Evolutionary conservation across 2,113 vertebrate genomes (phyloP), one percentile per base, ranked within the genome.

Genomic region (rabbit (Oryctolagus cuniculus)): DNA sequence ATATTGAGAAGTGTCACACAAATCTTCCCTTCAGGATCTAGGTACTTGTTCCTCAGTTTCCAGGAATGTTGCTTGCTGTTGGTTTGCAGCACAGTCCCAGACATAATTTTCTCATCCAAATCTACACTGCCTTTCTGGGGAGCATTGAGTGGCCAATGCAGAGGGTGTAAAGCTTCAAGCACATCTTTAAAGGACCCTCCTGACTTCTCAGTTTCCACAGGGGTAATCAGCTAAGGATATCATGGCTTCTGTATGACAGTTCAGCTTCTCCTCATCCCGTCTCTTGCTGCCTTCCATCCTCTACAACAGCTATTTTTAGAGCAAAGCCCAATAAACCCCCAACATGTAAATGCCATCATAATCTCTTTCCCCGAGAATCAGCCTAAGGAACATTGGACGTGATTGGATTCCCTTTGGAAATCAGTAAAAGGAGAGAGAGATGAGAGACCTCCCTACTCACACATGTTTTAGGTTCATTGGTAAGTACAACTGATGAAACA

Each of bases 171-270:
- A 31, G 31, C 11, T 67, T 31, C 36, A 16, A 29, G 22, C 10
- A 3, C 15, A 36, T 25, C 16, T 31, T 10, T 29, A 17, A 34
- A 58, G 31, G 25, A 1, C n/a, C 5, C 11, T 67, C 69, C 34
- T 24, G 16, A 13, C 24, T 58, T 2, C 4, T 2, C 0, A n/a
- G 22, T 31, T 51, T 63, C 31, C 61, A 22, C 10, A 4, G 1
- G 44, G 29, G 36, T 19, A 29, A 72, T 15, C 10, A 31, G 13
- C 11, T 58, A 1, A 75, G 58, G 29, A 31, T 44, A 36, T 5
- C 44, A 22, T 31, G 24, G 17, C 10, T 36, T 29, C 34, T 80
- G 27, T 2, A 63, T 16, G n/a, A 19, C 11, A 64, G 67, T 21
- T 74, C 24, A 81, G 0, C 25, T 58, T 88, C 44, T 29, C 10